A percentile compares a stretch with the other conserved stretches of the same genome.
Evolutionary conservation across 2,888 invertebrate genomes (phyloP).

Genomic region (Nowickia ferox): DNA sequence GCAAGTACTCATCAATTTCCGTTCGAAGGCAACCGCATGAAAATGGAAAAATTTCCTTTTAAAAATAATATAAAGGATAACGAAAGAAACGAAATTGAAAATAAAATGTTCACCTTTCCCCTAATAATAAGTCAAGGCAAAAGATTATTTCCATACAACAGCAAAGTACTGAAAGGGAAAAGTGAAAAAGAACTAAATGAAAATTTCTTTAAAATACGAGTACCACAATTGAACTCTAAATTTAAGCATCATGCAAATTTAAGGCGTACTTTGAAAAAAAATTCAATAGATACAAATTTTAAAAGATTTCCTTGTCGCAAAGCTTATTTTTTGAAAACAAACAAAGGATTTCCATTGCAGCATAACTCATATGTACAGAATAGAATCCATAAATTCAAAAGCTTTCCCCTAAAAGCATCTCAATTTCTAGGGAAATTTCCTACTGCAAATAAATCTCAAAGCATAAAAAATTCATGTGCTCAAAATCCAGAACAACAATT

Average conservation of each 20-base stretch:
- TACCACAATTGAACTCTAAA: neutral
- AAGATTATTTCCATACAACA: neutral
- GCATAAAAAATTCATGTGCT: neutral
- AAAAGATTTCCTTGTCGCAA: neutral
- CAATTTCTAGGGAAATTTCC: neutral
- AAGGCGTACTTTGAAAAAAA: neutral
- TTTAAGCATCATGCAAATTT: neutral
- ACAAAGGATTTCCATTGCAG: neutral
- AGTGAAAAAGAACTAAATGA: neutral
- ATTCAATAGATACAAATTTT: neutral
- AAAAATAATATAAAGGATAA: neutral
- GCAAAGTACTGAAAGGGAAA: neutral
- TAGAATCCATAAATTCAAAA: neutral
- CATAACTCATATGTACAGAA: neutral
- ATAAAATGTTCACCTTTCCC: neutral
- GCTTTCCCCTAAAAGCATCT: slow-evolving; percentile 28
- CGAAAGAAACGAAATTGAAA: neutral
- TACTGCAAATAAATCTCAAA: neutral
- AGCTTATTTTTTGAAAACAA: neutral
- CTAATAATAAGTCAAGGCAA: neutral
- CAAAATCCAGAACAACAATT: neutral
- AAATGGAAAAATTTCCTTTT: slow-evolving; percentile 30
- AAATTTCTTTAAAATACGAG: neutral
- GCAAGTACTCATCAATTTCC: slow-evolving; percentile 39
- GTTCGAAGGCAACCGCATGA: neutral